Percentiles rank a stretch among this genome's conserved stretches.
These are phyloP conservation scores for Sebastes matsubarae DNA, from an alignment of 2,797 vertebrate genomes.

Conservation along the genomic window DNA sequence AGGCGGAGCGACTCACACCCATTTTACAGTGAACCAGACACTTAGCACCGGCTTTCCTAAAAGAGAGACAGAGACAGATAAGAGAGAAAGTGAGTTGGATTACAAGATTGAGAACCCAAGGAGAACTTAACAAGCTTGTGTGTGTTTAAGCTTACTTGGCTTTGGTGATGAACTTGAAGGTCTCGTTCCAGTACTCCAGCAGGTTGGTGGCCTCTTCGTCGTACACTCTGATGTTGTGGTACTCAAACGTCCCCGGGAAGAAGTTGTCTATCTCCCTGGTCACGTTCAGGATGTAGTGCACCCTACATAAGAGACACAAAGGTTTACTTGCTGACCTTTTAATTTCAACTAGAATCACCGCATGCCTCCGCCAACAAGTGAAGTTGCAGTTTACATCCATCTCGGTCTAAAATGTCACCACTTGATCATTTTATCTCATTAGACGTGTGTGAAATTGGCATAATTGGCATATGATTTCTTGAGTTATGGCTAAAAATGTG, in stretches of 20 bases:
- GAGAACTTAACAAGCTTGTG: not conserved
- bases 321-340: not conserved
- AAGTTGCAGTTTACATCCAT: no score
- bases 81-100: not conserved
- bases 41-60: conserved; percentile 94
- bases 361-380: accelerated
- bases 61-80: not conserved
- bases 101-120: not conserved
- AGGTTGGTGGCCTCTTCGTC: conserved; percentile 98
- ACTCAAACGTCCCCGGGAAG: conserved; percentile 95
- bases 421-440: no score
- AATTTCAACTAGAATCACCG: not conserved
- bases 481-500: no score
- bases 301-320: conserved; percentile 71
- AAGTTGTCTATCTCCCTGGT: conserved; percentile 99
- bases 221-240: conserved; percentile 97
- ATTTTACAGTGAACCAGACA: conserved; percentile 99
- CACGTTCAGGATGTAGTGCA: conserved; percentile 95
- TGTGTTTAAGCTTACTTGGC: conserved; percentile 86
- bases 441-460: no score
- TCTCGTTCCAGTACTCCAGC: conserved; percentile 97
- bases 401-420: no score
- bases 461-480: no score
- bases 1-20: conserved; percentile 97
- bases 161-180: conserved; percentile 98